phyloP scores from a whole-genome alignment of 2,797 vertebrate genomes.

The Eidolon dupreanum region DNA sequence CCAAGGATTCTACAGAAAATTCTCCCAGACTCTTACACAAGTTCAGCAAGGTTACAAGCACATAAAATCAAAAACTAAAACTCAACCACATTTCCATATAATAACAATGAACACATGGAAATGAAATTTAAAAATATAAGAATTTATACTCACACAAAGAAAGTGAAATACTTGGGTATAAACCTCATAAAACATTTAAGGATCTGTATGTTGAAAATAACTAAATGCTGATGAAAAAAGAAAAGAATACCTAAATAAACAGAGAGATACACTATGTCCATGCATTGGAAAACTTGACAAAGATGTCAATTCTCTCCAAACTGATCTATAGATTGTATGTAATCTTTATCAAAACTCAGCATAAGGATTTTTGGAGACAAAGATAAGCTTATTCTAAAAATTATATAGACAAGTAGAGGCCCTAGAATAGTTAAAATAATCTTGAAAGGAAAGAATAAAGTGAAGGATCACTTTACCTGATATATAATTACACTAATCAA shows the following conservation, averaged over 20 bases:
- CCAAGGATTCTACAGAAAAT: not conserved
- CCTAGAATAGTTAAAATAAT: not conserved
- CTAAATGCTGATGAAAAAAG: not conserved
- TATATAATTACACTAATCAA: not conserved
- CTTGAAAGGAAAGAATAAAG: not conserved
- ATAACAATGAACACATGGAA: not conserved
- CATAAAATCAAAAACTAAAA: not conserved
- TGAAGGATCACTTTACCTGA: too few relatives aligned
- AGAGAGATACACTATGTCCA: not conserved
- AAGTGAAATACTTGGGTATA: not conserved
- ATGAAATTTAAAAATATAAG: not conserved
- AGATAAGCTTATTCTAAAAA: not conserved
- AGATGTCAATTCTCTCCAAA: not conserved
- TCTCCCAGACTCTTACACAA: not conserved
- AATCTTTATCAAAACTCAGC: not conserved
- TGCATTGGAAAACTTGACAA: not conserved
- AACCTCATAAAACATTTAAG: not conserved
- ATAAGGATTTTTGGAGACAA: not conserved
- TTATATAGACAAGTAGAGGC: not conserved
- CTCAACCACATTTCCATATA: not conserved
- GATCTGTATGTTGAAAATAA: not conserved
- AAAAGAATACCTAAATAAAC: not conserved
- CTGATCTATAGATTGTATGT: not conserved
- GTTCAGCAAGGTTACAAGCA: not conserved
- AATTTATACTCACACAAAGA: not conserved